Evolutionary conservation across 1,140 invertebrate species (phyloP).

Genomic region (Pararge aegeria): DNA sequence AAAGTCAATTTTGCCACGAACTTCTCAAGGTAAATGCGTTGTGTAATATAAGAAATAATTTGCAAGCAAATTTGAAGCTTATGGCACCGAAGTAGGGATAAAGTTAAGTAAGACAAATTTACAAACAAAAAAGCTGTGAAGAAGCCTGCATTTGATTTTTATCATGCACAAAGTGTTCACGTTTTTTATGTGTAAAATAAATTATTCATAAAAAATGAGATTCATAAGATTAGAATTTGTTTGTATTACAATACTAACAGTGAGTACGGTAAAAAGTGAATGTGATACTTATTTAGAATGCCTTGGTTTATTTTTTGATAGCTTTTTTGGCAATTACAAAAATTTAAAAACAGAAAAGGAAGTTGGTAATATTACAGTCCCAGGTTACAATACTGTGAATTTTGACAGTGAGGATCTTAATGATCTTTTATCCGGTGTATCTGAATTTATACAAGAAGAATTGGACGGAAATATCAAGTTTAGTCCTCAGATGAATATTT

Average conservation of each 20-base stretch:
- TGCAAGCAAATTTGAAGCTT: slow-evolving; percentile 25
- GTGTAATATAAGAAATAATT: slow-evolving; percentile 22
- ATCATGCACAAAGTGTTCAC: slow-evolving; percentile 36
- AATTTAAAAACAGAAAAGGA: slow-evolving; percentile 21
- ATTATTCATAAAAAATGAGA: slow-evolving; percentile 29
- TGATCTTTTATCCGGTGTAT: slow-evolving; percentile 38
- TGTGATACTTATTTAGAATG: slow-evolving; percentile 40
- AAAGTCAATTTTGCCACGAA: slow-evolving; percentile 45
- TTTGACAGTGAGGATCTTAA: slow-evolving; percentile 33
- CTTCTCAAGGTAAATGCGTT: slow-evolving; percentile 44
- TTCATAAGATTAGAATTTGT: slow-evolving; percentile 23
- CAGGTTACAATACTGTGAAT: slow-evolving; percentile 27
- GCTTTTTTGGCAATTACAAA: slow-evolving; percentile 30
- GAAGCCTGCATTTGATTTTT: slow-evolving; percentile 38
- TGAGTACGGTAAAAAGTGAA: slow-evolving; percentile 31
- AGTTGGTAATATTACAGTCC: slow-evolving; percentile 20
- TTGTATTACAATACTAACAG: slow-evolving; percentile 20
- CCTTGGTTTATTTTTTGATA: slow-evolving; percentile 32
- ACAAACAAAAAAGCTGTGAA: slow-evolving; percentile 21
- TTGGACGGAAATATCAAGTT: slow-evolving; percentile 29
- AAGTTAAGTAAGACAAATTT: slow-evolving; percentile 8
- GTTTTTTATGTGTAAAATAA: slow-evolving; percentile 28
- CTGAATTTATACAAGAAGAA: slow-evolving; percentile 43
- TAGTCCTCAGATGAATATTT: slow-evolving; percentile 13
- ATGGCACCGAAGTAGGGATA: slow-evolving; percentile 9